Base-by-base conservation (phyloP, 2,113 vertebrate genomes). In the Tamias sibiricus region DNA sequence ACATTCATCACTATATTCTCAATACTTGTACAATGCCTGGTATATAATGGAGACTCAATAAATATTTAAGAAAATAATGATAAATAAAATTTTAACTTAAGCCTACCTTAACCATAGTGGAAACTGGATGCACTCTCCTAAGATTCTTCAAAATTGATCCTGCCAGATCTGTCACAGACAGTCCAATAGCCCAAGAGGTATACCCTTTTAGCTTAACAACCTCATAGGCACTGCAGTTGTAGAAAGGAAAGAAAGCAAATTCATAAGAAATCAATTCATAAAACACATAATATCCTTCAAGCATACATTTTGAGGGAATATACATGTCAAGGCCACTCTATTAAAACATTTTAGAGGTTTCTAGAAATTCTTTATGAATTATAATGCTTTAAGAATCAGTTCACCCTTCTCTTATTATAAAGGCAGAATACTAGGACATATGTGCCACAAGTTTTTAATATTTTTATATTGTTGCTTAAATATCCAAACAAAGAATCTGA, bases 191-290 rank as follows among this genome's bases (percentile, higher is more conserved):
- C 99, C 99, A 99, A 64, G 99, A 99, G 0, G 99, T 99, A 96
- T 99, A 99, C 14, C 99, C 99, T 98, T 99, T 99, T 99, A 99
- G 99, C 97, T 99, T 99, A 98, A 99, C 99, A 19, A 99, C 99
- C 89, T 99, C 99, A 83, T 99, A 99, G 71, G 99, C 99, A 95
- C 99, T 99, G 76, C 91, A 54, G 85, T 35, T 44, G 37, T 35
- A 87, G 44, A 94, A 95, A 86, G 44, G 57, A 90, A 91, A 59
- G 35, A 87, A 86, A 86, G 52, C 6, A 92, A 95, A 85, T 71
- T 52, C 77, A 96, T 83, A 30, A 92, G 19, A 77, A 17, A n/a
- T 44, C 64, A 85, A 68, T 62, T 44, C 28, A 95, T 42, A 90
- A 37, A 87, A 94, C 71, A 86, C 14, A 87, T 30, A 68, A 28